Base-by-base conservation (phyloP, 2,113 vertebrate genomes). In the Electrona antarctica region DNA sequence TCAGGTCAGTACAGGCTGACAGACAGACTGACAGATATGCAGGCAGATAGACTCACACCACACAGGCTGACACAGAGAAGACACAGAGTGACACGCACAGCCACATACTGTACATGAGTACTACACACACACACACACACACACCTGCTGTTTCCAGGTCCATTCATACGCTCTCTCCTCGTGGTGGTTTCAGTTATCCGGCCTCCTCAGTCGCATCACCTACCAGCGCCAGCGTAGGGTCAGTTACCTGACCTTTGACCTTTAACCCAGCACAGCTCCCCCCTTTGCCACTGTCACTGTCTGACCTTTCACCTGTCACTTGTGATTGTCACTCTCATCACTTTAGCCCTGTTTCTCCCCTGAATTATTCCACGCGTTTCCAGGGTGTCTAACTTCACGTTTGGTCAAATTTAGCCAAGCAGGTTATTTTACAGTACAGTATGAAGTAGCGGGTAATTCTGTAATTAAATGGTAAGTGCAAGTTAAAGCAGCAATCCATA, bases 191-290 rank as follows among this genome's bases (percentile, higher is more conserved):
- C 90, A 96, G 95, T 88, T 91, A 12, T 89, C 78, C 85, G 80
- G 85, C 76, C 90, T 91, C 76, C 92, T 88, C 88, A 80, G 92
- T 4, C 87, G 90, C 78, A 87, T 85, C 73, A 62, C 83, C 84
- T 90, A 89, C 73, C 76, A 90, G 57, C 88, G 93, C 82, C 93
- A 89, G 78, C 85, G 81, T 88, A 83, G 91, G 95, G 95, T 96
- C 92, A 80, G 94, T 90, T 77, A 50, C 15, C n/a, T 33, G 56
- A 60, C 47, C 55, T 41, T 41, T 78, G 58, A 52, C 8, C 51
- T 74, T 62, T 79, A 61, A 60, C 52, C 67, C 55, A 29, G 76
- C 63, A 0, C 63, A 67, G 69, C 47, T 15, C 33, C 13, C 51
- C 1, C 60, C 5, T 41, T 21, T 21, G 21, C 21, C 21, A 21